Percentiles rank a stretch among this genome's conserved stretches.
Conservation (phyloP, 2,113 vertebrate genomes). For the Ceratotherium simum region DNA sequence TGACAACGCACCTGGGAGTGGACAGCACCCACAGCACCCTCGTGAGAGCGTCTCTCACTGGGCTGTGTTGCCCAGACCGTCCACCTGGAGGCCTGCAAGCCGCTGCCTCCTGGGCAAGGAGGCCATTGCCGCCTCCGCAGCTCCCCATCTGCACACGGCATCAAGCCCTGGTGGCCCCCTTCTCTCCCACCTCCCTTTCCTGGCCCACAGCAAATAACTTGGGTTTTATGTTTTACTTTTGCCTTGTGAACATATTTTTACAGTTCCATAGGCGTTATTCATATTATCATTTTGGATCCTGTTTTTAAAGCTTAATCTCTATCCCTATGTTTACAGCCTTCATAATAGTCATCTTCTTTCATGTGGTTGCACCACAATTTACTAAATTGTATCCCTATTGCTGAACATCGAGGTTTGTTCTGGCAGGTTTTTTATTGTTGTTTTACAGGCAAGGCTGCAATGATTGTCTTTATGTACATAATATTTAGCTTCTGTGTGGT, state of each 20-base stretch:
- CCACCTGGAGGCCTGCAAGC: not conserved
- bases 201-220: not conserved
- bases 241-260: not conserved
- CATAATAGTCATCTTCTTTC: not conserved
- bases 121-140: not conserved
- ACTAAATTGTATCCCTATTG: not conserved
- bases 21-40: not conserved
- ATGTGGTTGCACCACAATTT: not conserved
- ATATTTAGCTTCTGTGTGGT: not conserved
- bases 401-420: not conserved
- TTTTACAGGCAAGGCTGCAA: not conserved
- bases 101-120: not conserved
- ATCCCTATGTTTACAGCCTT: not conserved
- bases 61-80: not conserved
- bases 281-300: not conserved
- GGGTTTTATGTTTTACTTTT: not conserved
- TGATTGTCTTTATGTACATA: not conserved
- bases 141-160: accelerated
- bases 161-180: accelerated
- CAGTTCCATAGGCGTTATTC: not conserved
- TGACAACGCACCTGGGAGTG: not conserved
- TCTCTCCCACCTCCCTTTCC: accelerated
- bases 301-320: constrained; percentile 27
- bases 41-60: not conserved
- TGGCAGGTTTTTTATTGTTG: not conserved